Conservation (phyloP, 2,888 invertebrate species). For the Aspidapion aeneum region DNA sequence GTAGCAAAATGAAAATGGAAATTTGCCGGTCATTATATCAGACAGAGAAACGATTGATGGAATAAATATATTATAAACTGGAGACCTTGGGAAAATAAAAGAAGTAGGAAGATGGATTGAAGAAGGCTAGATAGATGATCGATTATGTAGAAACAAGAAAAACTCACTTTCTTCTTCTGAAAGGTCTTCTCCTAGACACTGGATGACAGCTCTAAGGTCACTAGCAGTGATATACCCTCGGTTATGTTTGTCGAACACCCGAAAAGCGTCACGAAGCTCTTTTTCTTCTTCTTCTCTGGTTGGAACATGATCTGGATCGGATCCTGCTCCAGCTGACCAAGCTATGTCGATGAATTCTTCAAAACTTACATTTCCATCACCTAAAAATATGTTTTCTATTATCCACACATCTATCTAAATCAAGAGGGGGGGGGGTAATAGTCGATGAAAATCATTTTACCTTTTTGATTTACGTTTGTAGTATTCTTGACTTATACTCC, state of each 20-base stretch:
- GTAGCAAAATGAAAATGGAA: too few species aligned
- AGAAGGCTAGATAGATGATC: too few species aligned
- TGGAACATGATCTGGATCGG: conserved; percentile 47
- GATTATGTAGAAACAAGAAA: too few species aligned
- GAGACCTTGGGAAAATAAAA: too few species aligned
- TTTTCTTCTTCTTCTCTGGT: conserved; percentile 82
- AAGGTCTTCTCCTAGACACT: conserved; percentile 84
- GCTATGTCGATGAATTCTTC: conserved; percentile 83
- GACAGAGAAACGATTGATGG: too few species aligned
- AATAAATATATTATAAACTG: too few species aligned
- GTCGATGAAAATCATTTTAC: too few species aligned
- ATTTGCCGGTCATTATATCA: too few species aligned
- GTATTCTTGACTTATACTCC: too few species aligned
- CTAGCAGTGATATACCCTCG: conserved; percentile 90
- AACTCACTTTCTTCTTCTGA: conserved; percentile 86
- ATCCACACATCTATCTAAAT: conserved; percentile 5
- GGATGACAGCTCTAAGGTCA: conserved; percentile 80
- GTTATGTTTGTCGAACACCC: conserved; percentile 89
- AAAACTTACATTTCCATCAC: conserved; percentile 84
- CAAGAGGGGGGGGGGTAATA: not conserved
- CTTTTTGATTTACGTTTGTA: too few species aligned
- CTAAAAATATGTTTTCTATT: conserved; percentile 55
- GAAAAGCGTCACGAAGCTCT: conserved; percentile 79
- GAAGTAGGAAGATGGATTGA: too few species aligned
- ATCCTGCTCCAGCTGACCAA: conserved; percentile 44